Conservation (phyloP, 2,797 vertebrate species). For the Mareca strepera region DNA sequence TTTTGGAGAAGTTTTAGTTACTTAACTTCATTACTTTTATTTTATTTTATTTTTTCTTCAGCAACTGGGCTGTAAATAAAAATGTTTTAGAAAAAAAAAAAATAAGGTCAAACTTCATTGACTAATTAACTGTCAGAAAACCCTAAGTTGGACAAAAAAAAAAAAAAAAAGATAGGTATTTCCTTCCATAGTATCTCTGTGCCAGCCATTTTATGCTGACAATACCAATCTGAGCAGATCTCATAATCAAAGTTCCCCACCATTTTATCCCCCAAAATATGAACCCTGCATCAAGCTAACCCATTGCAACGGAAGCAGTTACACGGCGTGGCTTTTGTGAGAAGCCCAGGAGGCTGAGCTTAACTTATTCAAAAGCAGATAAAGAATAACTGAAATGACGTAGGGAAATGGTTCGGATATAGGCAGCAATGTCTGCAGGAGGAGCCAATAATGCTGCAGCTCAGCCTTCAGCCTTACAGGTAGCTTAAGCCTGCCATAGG, state of each 20-base stretch:
- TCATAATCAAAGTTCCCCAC: neutral
- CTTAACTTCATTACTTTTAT: neutral
- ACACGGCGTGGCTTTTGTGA: neutral
- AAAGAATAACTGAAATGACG: conserved; percentile 27
- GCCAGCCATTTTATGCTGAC: conserved; percentile 20
- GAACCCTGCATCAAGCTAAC: neutral
- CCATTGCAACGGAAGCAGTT: neutral
- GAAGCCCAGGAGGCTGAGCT: neutral
- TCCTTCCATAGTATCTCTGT: neutral
- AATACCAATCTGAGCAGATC: neutral
- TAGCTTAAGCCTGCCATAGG: conserved; percentile 23
- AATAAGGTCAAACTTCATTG: neutral
- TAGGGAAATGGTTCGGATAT: conserved; percentile 46
- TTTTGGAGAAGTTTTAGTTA: conserved; percentile 37
- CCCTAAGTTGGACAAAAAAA: neutral
- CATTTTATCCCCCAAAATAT: neutral
- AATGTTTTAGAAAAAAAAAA: conserved; percentile 6
- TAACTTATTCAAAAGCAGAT: conserved; percentile 16
- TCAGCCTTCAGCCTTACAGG: conserved; percentile 45
- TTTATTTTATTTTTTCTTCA: neutral
- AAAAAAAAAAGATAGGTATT: neutral
- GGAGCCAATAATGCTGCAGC: conserved; percentile 33
- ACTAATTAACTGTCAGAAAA: conserved; percentile 29
- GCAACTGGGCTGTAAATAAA: neutral
- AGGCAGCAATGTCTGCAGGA: conserved; percentile 43